These are phyloP conservation scores for Sepiola atlantica DNA, from an alignment of 2,888 invertebrate genomes.

Conservation along the genomic window DNA sequence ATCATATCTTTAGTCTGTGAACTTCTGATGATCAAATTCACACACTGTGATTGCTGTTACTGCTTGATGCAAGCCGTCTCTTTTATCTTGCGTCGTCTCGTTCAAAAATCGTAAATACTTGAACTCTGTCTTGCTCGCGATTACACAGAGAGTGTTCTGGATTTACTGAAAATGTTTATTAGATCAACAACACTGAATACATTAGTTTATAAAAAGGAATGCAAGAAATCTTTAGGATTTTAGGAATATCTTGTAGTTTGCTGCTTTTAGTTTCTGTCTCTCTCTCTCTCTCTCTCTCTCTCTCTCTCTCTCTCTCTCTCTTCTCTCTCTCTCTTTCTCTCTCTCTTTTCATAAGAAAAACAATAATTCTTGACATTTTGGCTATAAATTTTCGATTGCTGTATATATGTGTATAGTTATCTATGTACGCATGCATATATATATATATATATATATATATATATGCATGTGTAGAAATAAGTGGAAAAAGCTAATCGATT, in stretches of 20 bases:
- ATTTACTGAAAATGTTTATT: background rate
- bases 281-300: background rate
- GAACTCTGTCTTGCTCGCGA: background rate
- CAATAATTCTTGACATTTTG: background rate
- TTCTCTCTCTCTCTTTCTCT: background rate
- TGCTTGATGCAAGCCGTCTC: background rate
- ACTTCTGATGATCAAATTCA: background rate
- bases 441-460: too few species aligned
- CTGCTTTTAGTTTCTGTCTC: background rate
- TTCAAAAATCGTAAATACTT: background rate
- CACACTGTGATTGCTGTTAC: background rate
- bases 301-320: background rate
- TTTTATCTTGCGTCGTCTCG: background rate
- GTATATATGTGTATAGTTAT: slow-evolving; percentile 33
- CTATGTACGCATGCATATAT: background rate
- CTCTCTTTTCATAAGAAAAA: background rate
- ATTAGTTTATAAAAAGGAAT: background rate
- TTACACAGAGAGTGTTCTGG: background rate
- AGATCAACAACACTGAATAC: background rate
- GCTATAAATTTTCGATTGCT: slow-evolving; percentile 24
- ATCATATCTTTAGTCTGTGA: background rate
- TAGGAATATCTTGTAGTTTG: background rate
- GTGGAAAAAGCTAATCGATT: too few species aligned
- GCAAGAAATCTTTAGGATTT: background rate
- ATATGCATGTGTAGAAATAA: too few species aligned